Conservation (phyloP, 2,797 vertebrate species). For the Lepilemur ruficaudatus region DNA sequence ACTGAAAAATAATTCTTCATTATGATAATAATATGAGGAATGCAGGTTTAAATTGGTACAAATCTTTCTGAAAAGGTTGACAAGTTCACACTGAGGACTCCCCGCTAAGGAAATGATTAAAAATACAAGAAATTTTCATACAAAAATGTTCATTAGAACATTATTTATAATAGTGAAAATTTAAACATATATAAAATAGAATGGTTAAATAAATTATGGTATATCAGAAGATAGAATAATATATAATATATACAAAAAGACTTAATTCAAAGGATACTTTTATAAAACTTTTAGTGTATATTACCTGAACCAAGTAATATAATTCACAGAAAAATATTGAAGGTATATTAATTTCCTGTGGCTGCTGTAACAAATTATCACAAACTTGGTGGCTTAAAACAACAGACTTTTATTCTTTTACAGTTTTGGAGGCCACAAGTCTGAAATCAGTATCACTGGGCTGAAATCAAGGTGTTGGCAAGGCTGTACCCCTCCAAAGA, state of each 20-base stretch:
- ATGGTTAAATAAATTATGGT: neutral
- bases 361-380: neutral
- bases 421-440: neutral
- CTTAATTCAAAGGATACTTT: slow-evolving; percentile 14
- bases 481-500: neutral
- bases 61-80: neutral
- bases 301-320: neutral
- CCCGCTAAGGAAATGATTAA: neutral
- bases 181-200: neutral
- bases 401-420: neutral
- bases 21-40: neutral
- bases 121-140: neutral
- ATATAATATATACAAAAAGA: neutral
- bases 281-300: neutral
- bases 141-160: neutral
- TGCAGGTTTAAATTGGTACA: neutral
- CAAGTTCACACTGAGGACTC: neutral
- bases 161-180: slow-evolving; percentile 26
- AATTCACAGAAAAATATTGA: neutral
- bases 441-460: neutral
- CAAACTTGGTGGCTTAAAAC: neutral
- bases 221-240: neutral
- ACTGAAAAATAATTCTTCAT: neutral
- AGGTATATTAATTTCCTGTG: neutral
- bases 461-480: neutral